Conservation (phyloP, 2,888 invertebrate genomes). For the Ganaspis brasiliensis region DNA sequence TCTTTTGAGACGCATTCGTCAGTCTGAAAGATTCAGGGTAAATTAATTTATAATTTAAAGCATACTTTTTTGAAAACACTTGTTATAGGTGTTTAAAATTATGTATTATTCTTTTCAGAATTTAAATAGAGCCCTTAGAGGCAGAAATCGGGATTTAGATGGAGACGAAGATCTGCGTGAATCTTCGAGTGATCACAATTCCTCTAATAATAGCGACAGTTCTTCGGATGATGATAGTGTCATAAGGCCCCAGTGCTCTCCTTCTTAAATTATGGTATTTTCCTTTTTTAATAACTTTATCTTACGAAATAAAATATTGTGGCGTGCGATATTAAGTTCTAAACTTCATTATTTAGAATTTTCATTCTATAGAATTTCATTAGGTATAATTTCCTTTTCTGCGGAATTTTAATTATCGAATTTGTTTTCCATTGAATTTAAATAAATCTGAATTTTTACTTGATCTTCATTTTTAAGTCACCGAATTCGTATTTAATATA, state of each 20-base stretch:
- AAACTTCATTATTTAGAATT: no score
- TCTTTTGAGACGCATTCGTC: constrained; percentile 81
- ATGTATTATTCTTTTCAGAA: constrained; percentile 19
- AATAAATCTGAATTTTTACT: no score
- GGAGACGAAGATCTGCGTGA: not conserved
- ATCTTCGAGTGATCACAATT: constrained; percentile 46
- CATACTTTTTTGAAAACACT: not conserved
- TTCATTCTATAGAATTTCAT: no score
- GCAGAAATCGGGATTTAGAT: constrained; percentile 20
- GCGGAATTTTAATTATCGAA: no score
- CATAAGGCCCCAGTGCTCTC: constrained; percentile 62
- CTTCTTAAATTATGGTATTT: constrained; percentile 61
- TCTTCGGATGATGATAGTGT: constrained; percentile 54
- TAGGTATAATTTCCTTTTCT: no score
- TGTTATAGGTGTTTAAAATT: not conserved
- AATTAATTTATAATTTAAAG: constrained; percentile 23
- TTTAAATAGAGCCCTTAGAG: not conserved
- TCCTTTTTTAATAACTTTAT: no score
- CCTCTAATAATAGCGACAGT: constrained; percentile 57
- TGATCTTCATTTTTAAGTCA: no score
- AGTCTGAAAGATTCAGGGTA: constrained; percentile 76
- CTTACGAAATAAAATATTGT: no score
- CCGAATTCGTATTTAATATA: no score
- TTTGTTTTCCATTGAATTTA: no score
- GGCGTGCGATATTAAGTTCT: not conserved